Base-by-base conservation (phyloP, 2,797 vertebrate genomes). In the Chloroceryle amazona region DNA sequence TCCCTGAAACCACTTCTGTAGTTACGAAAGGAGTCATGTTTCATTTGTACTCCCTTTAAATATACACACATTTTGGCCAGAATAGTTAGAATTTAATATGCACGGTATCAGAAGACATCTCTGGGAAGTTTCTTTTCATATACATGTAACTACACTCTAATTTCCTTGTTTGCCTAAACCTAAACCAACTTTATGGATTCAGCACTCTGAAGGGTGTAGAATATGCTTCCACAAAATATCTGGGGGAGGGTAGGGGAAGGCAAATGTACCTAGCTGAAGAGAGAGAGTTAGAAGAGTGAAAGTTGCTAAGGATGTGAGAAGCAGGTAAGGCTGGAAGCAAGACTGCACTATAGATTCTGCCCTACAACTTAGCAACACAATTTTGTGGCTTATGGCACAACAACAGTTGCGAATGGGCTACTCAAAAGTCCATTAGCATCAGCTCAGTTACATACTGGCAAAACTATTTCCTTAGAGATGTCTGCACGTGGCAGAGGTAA, bases 1-100 rank as follows among this genome's bases (percentile, higher is more conserved):
- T 86, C 41, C 49, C 47, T 49, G 51, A 92, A 90, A 86, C 44
- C 39, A 79, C 39, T 92, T 91, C 54, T 89, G 62, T 62, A 72
- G 76, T 72, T 84, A 86, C 42, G 28, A 7, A 7, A 37, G 54
- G 62, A 81, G 55, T 92, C 63, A n/a, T 8, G 21, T 93, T 93
- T 73, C 71, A 93, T 61, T 82, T 87, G 20, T 74, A 65, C 55
- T 80, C 19, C 44, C 39, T 78, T 82, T 63, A 84, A 84, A 79
- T 57, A 68, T 11, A 61, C 23, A 76, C 12, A 58, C 1, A 12
- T 67, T 88, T 92, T 87, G 33, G 25, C 13, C 61, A 54, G 21
- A 54, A n/a, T 66, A 66, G 51, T 14, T 76, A 26, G 9, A 92
- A 93, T 31, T 84, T 75, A 25, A 18, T 58, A 73, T 19, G 29